phyloP scores from a whole-genome alignment of 2,797 vertebrate species.

The Falco rusticolus region DNA sequence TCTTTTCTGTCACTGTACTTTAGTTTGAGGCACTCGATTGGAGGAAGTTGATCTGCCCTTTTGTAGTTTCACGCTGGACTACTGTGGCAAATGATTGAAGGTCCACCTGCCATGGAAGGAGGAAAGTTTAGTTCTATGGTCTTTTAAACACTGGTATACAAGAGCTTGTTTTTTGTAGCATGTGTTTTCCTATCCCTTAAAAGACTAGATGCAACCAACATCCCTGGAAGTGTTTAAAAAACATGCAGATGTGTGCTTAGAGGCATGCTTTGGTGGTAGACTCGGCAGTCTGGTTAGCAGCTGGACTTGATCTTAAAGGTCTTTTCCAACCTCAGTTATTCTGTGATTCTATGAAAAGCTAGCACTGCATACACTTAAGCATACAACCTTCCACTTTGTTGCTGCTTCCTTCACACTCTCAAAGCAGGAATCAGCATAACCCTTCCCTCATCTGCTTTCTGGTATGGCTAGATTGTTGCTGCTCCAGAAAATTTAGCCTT shows the following conservation, averaged over 20 bases:
- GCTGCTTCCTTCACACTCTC: neutral
- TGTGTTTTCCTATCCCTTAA: neutral
- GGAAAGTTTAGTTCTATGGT: neutral
- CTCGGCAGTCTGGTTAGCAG: no score
- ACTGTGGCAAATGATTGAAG: neutral
- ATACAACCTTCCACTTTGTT: neutral
- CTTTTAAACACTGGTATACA: neutral
- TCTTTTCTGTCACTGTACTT: neutral
- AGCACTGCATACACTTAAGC: neutral
- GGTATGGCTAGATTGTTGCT: neutral
- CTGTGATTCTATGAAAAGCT: neutral
- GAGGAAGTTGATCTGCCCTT: neutral
- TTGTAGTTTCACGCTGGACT: neutral
- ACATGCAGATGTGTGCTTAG: no score
- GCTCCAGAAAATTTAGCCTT: neutral
- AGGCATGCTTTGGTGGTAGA: no score
- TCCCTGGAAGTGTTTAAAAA: no score
- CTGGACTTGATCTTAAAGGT: no score
- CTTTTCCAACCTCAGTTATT: no score
- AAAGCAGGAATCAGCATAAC: neutral
- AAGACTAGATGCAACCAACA: neutral
- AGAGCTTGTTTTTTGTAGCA: neutral
- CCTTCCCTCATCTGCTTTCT: neutral
- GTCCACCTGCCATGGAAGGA: neutral
- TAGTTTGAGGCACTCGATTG: accelerated